A percentile compares a stretch with the other conserved stretches of the same genome.
Conservation (phyloP, 2,113 vertebrate species). For the Malaclemys terrapin region DNA sequence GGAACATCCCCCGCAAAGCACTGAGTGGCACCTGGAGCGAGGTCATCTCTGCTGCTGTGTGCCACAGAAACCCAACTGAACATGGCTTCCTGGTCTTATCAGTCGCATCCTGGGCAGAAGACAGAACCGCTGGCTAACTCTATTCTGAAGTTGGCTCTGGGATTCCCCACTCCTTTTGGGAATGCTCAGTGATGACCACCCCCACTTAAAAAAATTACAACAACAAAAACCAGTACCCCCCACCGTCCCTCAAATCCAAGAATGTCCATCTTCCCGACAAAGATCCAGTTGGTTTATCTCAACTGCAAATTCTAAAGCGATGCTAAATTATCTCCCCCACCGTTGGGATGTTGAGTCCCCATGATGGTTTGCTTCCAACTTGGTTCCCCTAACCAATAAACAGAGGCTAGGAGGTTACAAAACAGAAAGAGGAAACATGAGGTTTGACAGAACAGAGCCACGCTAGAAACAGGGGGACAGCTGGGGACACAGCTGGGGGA, state of each 20-base stretch:
- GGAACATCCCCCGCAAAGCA: constrained; percentile 17
- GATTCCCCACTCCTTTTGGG: constrained; percentile 61
- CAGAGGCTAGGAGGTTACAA: constrained; percentile 1
- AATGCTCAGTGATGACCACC: constrained; percentile 24
- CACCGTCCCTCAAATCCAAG: not conserved
- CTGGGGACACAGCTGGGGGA: not conserved
- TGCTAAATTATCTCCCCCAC: not conserved
- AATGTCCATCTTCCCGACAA: constrained; percentile 36
- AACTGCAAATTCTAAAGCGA: constrained; percentile 37
- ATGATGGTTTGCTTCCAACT: not conserved
- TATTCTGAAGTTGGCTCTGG: constrained; percentile 3
- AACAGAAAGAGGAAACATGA: constrained; percentile 20
- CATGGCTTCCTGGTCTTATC: constrained; percentile 6
- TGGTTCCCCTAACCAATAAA: constrained; percentile 31
- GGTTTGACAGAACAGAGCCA: constrained; percentile 14
- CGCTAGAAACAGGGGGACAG: not conserved
- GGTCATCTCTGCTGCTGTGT: not conserved
- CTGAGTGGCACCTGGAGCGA: not conserved
- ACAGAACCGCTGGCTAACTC: constrained; percentile 17
- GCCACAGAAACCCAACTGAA: not conserved
- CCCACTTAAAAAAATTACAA: not conserved
- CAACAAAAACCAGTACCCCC: accelerated
- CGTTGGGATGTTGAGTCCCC: not conserved
- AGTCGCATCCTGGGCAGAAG: constrained; percentile 33
- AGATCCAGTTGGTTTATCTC: constrained; percentile 13